phyloP scores from a whole-genome alignment of 2,113 vertebrate species.

The Notothenia coriiceps region DNA sequence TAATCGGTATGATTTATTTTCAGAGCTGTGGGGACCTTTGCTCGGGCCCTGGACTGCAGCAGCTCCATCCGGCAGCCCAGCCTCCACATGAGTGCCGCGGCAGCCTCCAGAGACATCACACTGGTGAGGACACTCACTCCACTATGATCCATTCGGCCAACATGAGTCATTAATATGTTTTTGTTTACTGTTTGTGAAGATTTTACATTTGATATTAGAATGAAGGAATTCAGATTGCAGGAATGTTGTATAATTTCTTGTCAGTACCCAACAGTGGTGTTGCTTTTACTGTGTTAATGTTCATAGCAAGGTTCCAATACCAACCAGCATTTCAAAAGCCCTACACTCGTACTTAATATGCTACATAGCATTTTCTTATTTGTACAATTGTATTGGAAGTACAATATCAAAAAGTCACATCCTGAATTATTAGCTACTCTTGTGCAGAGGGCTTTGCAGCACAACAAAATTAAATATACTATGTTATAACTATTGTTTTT shows the following conservation, averaged over 20 bases:
- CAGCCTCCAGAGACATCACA: slow-evolving; percentile 94
- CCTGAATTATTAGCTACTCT: too few species aligned
- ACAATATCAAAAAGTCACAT: too few species aligned
- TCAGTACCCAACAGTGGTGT: not conserved
- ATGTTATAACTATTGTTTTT: too few species aligned
- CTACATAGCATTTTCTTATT: too few species aligned
- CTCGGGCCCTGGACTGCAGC: slow-evolving; percentile 94
- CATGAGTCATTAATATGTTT: not conserved
- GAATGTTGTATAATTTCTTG: not conserved
- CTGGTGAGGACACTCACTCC: slow-evolving; percentile 84
- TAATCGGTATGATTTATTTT: not conserved
- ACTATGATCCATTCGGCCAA: not conserved
- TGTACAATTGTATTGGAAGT: too few species aligned
- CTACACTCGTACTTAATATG: too few species aligned
- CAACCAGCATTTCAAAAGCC: not conserved
- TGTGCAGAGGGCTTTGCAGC: too few species aligned
- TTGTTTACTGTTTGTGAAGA: not conserved
- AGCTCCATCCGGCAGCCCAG: slow-evolving; percentile 97
- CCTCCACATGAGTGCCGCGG: slow-evolving; percentile 95
- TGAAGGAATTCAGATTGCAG: not conserved
- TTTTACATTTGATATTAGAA: not conserved
- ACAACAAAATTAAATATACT: too few species aligned
- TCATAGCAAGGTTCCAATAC: not conserved
- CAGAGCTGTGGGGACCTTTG: slow-evolving; percentile 95
- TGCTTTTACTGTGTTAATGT: not conserved